These are phyloP conservation scores for Tuberolachnus salignus DNA, from an alignment of 2,888 invertebrate species.

Conservation along the genomic window DNA sequence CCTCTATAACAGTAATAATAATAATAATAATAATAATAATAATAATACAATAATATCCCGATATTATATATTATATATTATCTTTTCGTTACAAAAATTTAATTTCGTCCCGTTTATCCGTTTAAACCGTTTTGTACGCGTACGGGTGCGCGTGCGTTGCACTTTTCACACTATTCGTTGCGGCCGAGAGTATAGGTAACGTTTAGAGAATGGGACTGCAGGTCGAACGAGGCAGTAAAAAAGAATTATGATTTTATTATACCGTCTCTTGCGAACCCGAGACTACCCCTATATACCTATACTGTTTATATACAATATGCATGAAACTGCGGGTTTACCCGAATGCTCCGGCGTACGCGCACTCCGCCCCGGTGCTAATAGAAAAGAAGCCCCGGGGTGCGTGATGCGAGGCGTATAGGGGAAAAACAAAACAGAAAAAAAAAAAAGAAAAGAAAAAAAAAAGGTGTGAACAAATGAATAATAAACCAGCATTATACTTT, in stretches of 20 bases:
- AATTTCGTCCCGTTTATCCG: slow-evolving; percentile 32
- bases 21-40: neutral
- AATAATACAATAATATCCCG: neutral
- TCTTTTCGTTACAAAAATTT: neutral
- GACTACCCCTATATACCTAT: neutral
- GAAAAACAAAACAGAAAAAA: too few relatives aligned
- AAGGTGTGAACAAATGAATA: slow-evolving; percentile 52
- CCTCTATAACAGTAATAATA: too few relatives aligned
- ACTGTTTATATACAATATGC: slow-evolving; percentile 42
- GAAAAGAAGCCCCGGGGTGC: slow-evolving; percentile 21
- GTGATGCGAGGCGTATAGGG: neutral
- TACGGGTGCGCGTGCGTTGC: neutral
- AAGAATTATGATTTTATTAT: slow-evolving; percentile 57
- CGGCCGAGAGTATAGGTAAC: slow-evolving; percentile 10
- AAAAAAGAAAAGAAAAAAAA: neutral
- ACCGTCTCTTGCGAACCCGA: neutral
- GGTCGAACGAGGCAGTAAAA: slow-evolving; percentile 35
- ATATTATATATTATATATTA: neutral
- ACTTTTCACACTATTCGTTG: neutral
- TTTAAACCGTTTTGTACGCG: neutral
- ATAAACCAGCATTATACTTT: slow-evolving; percentile 17
- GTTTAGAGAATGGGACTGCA: slow-evolving; percentile 21
- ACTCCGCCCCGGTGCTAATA: slow-evolving; percentile 23
- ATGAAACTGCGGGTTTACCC: slow-evolving; percentile 44
- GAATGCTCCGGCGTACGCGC: neutral